These are phyloP conservation scores for Apodemus sylvaticus DNA, from an alignment of 2,113 vertebrate genomes.

Conservation along the genomic window DNA sequence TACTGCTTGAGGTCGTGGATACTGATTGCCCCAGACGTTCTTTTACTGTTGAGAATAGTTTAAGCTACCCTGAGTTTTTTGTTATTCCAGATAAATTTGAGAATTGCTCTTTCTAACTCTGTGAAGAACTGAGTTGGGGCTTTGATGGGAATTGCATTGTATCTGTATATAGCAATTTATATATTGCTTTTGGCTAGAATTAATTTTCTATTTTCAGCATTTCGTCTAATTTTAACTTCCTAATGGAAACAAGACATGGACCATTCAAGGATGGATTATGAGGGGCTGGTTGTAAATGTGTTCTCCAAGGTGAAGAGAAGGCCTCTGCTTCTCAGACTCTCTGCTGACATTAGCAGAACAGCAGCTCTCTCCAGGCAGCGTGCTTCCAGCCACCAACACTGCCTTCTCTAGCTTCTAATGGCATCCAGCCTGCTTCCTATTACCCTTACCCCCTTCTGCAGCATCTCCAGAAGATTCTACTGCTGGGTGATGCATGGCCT, in stretches of 20 bases:
- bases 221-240: slow-evolving; percentile 23
- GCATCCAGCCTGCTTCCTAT: background rate
- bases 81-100: no score
- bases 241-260: slow-evolving; percentile 31
- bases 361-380: background rate
- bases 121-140: no score
- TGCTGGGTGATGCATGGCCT: background rate
- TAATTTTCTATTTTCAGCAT: no score
- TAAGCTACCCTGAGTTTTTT: no score
- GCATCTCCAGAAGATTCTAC: background rate
- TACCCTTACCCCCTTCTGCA: background rate
- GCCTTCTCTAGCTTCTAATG: slow-evolving; percentile 35
- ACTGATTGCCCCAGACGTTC: no score
- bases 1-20: no score
- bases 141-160: no score
- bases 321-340: background rate
- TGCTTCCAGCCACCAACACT: background rate
- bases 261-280: background rate
- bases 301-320: background rate
- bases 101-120: no score
- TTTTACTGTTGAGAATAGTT: no score
- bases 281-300: background rate
- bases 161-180: no score
- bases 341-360: background rate
- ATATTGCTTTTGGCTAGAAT: no score